A percentile compares a stretch with the other conserved stretches of the same genome.
Conservation (phyloP, 2,888 invertebrate genomes). For the Azorinus chamasolen region DNA sequence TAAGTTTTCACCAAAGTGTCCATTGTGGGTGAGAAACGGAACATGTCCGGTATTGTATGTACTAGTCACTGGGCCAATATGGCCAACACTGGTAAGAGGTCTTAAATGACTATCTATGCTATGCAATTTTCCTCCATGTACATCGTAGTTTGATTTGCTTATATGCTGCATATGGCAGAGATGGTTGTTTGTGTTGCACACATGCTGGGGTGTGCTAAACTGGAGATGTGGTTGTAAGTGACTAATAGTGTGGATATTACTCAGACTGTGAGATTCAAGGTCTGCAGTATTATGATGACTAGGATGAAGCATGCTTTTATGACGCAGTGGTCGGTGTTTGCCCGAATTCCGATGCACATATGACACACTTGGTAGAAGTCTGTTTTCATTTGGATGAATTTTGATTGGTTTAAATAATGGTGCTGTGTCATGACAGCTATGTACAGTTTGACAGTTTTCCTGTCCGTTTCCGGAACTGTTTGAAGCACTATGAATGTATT, state of each 20-base stretch:
- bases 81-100: constrained; percentile 52
- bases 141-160: constrained; percentile 61
- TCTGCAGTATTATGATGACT: constrained; percentile 59
- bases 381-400: constrained; percentile 66
- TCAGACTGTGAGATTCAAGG: constrained; percentile 42
- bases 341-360: constrained; percentile 59
- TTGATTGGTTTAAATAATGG: constrained; percentile 77
- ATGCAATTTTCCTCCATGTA: constrained; percentile 59
- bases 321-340: constrained; percentile 32
- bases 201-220: too few species aligned
- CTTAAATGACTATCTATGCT: constrained; percentile 57
- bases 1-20: constrained; percentile 22
- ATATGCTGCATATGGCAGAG: constrained; percentile 36
- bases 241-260: too few species aligned
- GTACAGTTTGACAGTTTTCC: constrained; percentile 48
- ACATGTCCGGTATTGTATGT: constrained; percentile 38
- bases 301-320: constrained; percentile 53
- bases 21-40: constrained; percentile 15
- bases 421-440: constrained; percentile 61
- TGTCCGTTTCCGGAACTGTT: constrained; percentile 71
- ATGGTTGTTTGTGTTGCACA: background rate
- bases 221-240: too few species aligned
- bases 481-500: constrained; percentile 74
- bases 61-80: constrained; percentile 37
- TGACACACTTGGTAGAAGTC: constrained; percentile 50